These are phyloP conservation scores for Tretioscincus oriximinensis DNA, from an alignment of 2,113 vertebrate genomes.

Conservation along the genomic window DNA sequence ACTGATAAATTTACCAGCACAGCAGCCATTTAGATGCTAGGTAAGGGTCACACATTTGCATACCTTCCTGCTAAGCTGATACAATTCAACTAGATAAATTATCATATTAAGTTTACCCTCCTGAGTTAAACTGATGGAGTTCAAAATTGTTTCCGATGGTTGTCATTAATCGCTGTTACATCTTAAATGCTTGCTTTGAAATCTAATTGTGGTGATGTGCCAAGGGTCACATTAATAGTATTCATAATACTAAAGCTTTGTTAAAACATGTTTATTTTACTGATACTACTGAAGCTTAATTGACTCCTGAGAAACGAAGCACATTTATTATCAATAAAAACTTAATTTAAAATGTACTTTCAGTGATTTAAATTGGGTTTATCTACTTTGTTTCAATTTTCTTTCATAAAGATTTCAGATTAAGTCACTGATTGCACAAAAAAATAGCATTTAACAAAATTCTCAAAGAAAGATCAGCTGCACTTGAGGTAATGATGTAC, in stretches of 20 bases:
- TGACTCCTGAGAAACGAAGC: slow-evolving; percentile 72
- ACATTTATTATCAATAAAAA: slow-evolving; percentile 80
- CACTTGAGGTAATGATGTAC: slow-evolving; percentile 49
- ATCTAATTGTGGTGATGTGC: slow-evolving; percentile 89
- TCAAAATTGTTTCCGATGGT: slow-evolving; percentile 99
- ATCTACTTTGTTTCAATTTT: slow-evolving; percentile 63
- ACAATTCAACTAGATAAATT: slow-evolving; percentile 95
- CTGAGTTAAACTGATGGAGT: slow-evolving; percentile 99
- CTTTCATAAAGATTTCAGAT: slow-evolving; percentile 67
- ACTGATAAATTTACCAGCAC: slow-evolving; percentile 87
- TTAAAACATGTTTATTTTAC: slow-evolving; percentile 79
- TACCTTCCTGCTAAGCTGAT: slow-evolving; percentile 93
- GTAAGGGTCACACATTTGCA: slow-evolving; percentile 99
- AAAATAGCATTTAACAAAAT: slow-evolving; percentile 61
- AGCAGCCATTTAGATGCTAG: slow-evolving; percentile 93
- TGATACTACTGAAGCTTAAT: slow-evolving; percentile 65
- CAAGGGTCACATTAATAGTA: slow-evolving; percentile 94
- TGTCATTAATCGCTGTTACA: slow-evolving; percentile 99
- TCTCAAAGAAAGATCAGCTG: slow-evolving; percentile 44
- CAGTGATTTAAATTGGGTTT: slow-evolving; percentile 71
- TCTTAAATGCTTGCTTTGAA: slow-evolving; percentile 92
- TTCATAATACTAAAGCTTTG: slow-evolving; percentile 85
- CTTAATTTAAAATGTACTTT: slow-evolving; percentile 74
- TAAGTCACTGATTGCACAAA: slow-evolving; percentile 59
- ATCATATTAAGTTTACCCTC: slow-evolving; percentile 99